phyloP scores from a whole-genome alignment of 2,113 vertebrate genomes.

The Hyaena hyaena region DNA sequence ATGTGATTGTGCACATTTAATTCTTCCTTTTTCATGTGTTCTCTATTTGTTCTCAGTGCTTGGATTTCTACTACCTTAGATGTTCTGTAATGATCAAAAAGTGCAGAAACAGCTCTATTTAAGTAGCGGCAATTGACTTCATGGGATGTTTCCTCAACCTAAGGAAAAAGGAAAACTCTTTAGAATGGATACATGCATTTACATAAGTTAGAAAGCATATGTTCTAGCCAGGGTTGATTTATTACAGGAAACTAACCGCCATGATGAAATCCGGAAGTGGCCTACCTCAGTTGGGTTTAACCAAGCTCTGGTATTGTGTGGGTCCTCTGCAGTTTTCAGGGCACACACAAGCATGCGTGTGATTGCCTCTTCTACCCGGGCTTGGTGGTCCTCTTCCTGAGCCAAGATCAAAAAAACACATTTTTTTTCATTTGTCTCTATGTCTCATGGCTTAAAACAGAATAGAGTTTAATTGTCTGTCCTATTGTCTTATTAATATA shows the following conservation, averaged over 20 bases:
- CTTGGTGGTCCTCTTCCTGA: constrained; percentile 93
- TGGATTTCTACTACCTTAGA: background rate
- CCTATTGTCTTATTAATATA: background rate
- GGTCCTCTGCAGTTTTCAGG: constrained; percentile 89
- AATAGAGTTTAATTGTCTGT: background rate
- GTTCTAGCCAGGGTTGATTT: background rate
- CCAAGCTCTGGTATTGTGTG: constrained; percentile 88
- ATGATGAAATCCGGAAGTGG: background rate
- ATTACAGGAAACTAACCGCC: background rate
- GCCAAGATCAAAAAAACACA: constrained; percentile 26
- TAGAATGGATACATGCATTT: background rate
- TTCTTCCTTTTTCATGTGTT: constrained; percentile 77
- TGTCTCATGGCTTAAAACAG: background rate
- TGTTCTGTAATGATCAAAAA: constrained; percentile 75
- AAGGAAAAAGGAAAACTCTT: constrained; percentile 64
- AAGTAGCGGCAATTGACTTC: constrained; percentile 92
- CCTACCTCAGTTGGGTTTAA: constrained; percentile 97
- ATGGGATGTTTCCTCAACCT: constrained; percentile 91
- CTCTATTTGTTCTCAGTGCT: background rate
- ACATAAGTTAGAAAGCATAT: background rate
- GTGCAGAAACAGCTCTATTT: constrained; percentile 89
- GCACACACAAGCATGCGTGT: constrained; percentile 92
- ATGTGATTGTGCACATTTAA: constrained; percentile 58
- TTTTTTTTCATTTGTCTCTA: background rate
- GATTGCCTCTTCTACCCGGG: constrained; percentile 94